Evolutionary conservation across 2,888 invertebrate species (phyloP), one percentile per base, ranked within the genome.

Genomic region (Griposia aprilina): DNA sequence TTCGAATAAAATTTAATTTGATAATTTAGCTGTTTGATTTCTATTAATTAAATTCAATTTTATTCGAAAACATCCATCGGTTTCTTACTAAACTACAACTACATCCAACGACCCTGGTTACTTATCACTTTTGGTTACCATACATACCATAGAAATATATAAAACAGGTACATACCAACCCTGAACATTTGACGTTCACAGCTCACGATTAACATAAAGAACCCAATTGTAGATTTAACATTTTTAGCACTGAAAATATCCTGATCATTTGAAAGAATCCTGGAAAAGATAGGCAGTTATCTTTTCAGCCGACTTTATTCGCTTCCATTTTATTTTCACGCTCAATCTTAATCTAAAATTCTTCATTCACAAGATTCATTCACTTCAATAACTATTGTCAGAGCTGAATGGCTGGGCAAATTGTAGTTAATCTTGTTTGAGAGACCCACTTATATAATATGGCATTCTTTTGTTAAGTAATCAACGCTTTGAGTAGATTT

Each of bases 361-460:
- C 69, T 66, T 66, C 73, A 76, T 86, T 83, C 85, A 69, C n/a
- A 68, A 62, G 41, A 74, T 66, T 83, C 57, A 76, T 87, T 87
- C 84, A 57, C 36, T 87, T 70, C 80, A 76, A 79, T 86, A 87
- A 86, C 83, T 71, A 87, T 87, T 84, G 84, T 84, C 75, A 73
- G 84, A 60, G 80, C 68, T 84, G 87, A 87, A 76, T 87, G 80
- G 87, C 62, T 65, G 73, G 30, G 84, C 75, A 84, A 87, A 80
- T 76, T 87, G 70, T 84, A 75, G 87, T 76, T 87, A 84, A 84
- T 84, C 74, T 70, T 66, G 50, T 73, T 87, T 80, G 84, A 80
- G 74, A 73, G 72, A 67, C 52, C 73, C 87, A 86, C 75, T 84
- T 84, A 83, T 52, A 72, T 71, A 79, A 63, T 84, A 87, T 30